These are phyloP conservation scores for Marcusenius ussheri DNA, from an alignment of 2,113 vertebrate species.

Conservation along the genomic window DNA sequence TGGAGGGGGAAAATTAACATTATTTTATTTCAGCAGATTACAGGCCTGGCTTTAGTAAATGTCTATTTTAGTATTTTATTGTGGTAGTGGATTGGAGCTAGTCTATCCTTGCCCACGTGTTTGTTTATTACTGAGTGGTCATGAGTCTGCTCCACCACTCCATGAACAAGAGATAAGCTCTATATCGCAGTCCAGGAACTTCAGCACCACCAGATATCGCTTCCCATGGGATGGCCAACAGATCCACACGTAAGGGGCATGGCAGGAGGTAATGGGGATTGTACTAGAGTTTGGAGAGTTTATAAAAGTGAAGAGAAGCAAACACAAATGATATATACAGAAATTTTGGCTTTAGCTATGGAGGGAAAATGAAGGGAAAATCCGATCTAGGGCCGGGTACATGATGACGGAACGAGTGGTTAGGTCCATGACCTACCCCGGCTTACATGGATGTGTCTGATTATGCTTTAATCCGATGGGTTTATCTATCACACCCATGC, in stretches of 20 bases:
- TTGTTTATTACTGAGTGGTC: not conserved
- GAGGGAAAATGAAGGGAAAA: not conserved
- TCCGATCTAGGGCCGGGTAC: not conserved
- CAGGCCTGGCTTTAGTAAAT: not conserved
- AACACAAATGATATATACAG: not conserved
- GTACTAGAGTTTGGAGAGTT: not conserved
- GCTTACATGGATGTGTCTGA: not conserved
- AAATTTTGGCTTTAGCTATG: not conserved
- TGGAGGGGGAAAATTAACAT: not conserved
- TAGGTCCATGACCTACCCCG: not conserved
- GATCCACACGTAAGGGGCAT: not conserved
- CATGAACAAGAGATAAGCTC: not conserved
- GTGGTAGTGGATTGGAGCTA: not conserved
- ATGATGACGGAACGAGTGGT: not conserved
- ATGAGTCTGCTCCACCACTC: not conserved
- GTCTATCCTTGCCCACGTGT: not conserved
- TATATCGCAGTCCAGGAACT: not conserved
- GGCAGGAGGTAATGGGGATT: not conserved
- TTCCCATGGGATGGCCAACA: not conserved
- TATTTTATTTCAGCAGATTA: not conserved
- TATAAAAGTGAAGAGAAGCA: not conserved
- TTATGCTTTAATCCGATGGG: not conserved
- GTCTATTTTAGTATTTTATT: not conserved
- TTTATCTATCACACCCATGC: not conserved
- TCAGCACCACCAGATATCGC: not conserved